Evolutionary conservation across 2,888 invertebrate species (phyloP), one percentile per base, ranked within the genome.

Genomic region (Leucozona laternaria): DNA sequence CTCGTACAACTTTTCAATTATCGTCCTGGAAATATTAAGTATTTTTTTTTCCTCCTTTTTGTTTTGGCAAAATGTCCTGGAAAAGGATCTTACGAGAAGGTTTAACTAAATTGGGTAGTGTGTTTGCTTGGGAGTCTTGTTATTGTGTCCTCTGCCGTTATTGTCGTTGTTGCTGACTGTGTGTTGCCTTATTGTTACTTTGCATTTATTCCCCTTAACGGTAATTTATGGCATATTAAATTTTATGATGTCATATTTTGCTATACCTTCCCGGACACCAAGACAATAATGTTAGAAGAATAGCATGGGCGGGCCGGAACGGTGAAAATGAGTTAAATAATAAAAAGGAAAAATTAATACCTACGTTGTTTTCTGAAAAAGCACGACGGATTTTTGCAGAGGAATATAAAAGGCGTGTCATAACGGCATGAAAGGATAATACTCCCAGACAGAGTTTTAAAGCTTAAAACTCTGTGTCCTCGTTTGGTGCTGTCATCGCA

Each of bases 221-320:
- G 86, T 86, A 71, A 91, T 91, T 91, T 91, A 91, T 90, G 90
- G 90, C 90, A 90, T 90, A 90, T 91, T 91, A 91, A 91, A 89
- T 91, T 91, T 91, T 91, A 91, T 91, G 88, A 86, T 87, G 82
- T 88, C 78, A 88, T 89, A 89, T 90, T 90, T 90, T 82, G 37
- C 78, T 79, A 25, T 25, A 75, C 82, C 81, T 81, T 73, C 81
- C 57, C 43, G 80, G 84, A 76, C 78, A 72, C 20, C 58, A 70
- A 60, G 58, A 68, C 58, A 79, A n/a, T 37, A 79, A n/a, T 37
- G 57, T 60, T 48, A 0, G 20, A 37, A 62, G 60, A 50, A 53
- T 20, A 66, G n/a, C n/a, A n/a, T n/a, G 62, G 22, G 25, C 7
- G 15, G n/a, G 40, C 40, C 13, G 15, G 40, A 17, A 22, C 13